These are phyloP conservation scores for Eriocheir sinensis DNA, from an alignment of 1,140 invertebrate genomes.

Conservation along the genomic window DNA sequence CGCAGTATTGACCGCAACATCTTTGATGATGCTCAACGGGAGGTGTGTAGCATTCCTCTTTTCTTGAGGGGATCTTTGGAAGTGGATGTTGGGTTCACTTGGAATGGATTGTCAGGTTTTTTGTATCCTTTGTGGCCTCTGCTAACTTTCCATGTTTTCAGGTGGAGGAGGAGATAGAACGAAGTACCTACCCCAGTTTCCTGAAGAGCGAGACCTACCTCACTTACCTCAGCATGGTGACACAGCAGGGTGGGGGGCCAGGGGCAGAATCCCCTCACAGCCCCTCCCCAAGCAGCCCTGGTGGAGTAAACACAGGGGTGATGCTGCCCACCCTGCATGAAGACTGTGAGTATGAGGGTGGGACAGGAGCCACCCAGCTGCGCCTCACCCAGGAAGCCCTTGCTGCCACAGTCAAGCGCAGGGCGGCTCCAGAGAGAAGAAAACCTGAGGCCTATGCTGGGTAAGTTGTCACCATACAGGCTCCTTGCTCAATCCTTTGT, in stretches of 20 bases:
- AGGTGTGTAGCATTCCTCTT: slow-evolving; percentile 19
- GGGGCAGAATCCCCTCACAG: slow-evolving; percentile 61
- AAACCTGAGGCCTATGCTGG: slow-evolving; percentile 71
- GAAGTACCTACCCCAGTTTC: slow-evolving; percentile 71
- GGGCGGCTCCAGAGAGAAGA: slow-evolving; percentile 65
- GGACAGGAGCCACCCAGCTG: slow-evolving; percentile 41
- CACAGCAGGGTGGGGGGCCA: slow-evolving; percentile 44
- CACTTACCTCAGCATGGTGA: slow-evolving; percentile 51
- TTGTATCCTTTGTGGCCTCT: no score
- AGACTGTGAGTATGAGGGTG: slow-evolving; percentile 70
- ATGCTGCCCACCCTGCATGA: slow-evolving; percentile 69
- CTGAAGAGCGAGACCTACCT: slow-evolving; percentile 71
- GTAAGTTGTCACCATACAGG: slow-evolving; percentile 43
- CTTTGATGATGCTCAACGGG: slow-evolving; percentile 72
- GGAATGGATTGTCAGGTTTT: background rate
- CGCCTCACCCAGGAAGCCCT: slow-evolving; percentile 69
- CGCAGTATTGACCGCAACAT: slow-evolving; percentile 67
- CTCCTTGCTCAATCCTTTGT: no score
- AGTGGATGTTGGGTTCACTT: background rate
- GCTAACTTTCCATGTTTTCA: background rate
- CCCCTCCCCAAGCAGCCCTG: slow-evolving; percentile 67
- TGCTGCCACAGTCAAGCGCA: slow-evolving; percentile 63
- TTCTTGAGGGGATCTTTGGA: background rate
- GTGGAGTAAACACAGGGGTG: slow-evolving; percentile 31
- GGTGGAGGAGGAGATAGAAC: slow-evolving; percentile 71